A percentile compares a stretch with the other conserved stretches of the same genome.
phyloP scores from a whole-genome alignment of 2,113 vertebrate genomes.

The Psophia crepitans region DNA sequence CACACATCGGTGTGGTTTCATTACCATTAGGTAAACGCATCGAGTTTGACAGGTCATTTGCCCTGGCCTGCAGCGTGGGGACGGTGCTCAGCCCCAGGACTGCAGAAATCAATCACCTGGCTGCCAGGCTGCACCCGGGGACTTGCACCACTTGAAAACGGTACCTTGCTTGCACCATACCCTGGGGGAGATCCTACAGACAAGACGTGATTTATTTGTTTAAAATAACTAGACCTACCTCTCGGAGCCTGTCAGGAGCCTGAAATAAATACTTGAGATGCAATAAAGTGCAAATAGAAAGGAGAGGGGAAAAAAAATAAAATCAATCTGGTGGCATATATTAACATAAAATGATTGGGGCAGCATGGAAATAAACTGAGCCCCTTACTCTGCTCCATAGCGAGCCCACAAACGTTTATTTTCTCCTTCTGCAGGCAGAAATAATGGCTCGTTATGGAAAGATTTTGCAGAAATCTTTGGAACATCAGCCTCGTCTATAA shows the following conservation, averaged over 20 bases:
- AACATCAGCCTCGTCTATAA: background rate
- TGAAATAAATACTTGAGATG: background rate
- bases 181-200: background rate
- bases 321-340: background rate
- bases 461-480: background rate
- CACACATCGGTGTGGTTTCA: background rate
- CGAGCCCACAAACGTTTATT: background rate
- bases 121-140: background rate
- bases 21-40: background rate
- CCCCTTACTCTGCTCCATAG: background rate
- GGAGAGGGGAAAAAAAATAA: background rate
- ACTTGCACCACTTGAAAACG: background rate
- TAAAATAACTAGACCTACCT: background rate
- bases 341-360: background rate
- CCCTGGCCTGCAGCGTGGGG: background rate
- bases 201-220: constrained; percentile 22
- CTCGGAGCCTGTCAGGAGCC: background rate
- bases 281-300: background rate
- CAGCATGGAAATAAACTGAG: background rate
- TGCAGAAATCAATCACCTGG: background rate
- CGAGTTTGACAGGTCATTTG: background rate
- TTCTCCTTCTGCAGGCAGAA: background rate
- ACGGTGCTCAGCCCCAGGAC: background rate
- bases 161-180: background rate
- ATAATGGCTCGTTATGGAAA: background rate